Conservation (phyloP, 2,113 vertebrate species). For the Ammodytes marinus region DNA sequence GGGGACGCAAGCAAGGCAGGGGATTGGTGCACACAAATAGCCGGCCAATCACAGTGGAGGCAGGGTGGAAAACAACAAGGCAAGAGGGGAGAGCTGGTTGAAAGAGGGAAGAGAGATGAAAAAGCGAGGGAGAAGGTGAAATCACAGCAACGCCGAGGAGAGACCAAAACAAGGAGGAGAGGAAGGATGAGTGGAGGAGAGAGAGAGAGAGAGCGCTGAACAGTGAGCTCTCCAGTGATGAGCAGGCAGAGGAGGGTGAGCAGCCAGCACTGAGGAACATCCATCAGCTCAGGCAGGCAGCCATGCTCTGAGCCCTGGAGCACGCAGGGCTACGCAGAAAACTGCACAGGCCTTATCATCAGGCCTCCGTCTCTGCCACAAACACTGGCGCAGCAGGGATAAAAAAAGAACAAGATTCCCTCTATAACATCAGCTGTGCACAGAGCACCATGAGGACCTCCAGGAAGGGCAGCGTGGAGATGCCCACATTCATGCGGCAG, state of each 20-base stretch:
- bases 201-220: conserved; percentile 39
- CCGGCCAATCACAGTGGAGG: conserved; percentile 80
- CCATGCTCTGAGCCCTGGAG: conserved; percentile 78
- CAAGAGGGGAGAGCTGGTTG: conserved; percentile 62
- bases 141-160: conserved; percentile 67
- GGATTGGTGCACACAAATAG: conserved; percentile 86
- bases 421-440: conserved; percentile 17
- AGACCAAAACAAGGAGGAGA: conserved; percentile 51
- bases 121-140: conserved; percentile 78
- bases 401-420: conserved; percentile 21
- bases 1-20: conserved; percentile 31
- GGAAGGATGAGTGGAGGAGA: conserved; percentile 58
- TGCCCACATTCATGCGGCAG: conserved; percentile 85
- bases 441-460: conserved; percentile 79
- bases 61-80: conserved; percentile 72
- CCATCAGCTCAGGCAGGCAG: conserved; percentile 68
- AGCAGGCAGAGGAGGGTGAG: conserved; percentile 58
- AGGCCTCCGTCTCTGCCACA: conserved; percentile 55
- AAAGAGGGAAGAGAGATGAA: conserved; percentile 76
- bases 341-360: conserved; percentile 58
- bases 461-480: conserved; percentile 84
- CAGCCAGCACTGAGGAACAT: conserved; percentile 62
- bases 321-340: conserved; percentile 62
- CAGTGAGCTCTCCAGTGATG: conserved; percentile 72
- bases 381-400: conserved; percentile 32